Conservation (phyloP, 2,797 vertebrate genomes). For the Lagorchestes hirsutus region DNA sequence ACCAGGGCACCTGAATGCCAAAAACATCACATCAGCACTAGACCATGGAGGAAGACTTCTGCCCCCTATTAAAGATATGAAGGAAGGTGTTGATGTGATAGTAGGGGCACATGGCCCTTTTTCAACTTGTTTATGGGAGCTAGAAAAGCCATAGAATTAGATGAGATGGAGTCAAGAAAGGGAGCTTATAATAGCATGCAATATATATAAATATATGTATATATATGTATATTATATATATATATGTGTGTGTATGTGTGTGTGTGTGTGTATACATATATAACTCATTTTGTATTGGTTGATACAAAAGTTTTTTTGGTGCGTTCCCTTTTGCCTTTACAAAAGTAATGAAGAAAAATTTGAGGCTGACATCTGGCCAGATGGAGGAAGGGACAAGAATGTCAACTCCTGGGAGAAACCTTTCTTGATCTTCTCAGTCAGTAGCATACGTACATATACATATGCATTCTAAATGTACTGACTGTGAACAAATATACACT, state of each 20-base stretch:
- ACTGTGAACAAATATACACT: neutral
- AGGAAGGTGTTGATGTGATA: conserved; percentile 95
- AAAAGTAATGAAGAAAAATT: neutral
- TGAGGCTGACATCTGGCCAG: neutral
- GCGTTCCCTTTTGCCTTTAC: conserved; percentile 79
- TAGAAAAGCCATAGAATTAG: conserved; percentile 97
- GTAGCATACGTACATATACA: neutral
- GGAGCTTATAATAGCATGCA: conserved; percentile 97
- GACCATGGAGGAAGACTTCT: neutral
- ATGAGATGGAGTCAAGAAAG: conserved; percentile 99
- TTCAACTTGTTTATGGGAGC: conserved; percentile 97
- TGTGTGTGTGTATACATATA: too few relatives aligned
- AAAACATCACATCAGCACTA: neutral
- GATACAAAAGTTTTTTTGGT: conserved; percentile 99
- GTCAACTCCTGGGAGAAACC: neutral
- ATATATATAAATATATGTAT: conserved; percentile 72
- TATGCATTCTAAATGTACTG: neutral
- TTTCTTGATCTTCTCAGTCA: neutral
- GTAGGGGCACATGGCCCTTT: conserved; percentile 97
- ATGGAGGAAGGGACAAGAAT: neutral
- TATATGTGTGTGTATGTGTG: too few relatives aligned
- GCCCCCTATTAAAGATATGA: neutral
- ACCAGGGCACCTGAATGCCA: neutral
- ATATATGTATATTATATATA: too few relatives aligned
- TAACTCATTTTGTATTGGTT: conserved; percentile 95